A percentile compares a stretch with the other conserved stretches of the same genome.
Conservation (phyloP, 2,888 invertebrate species). For the Noctuana brunneofusca region DNA sequence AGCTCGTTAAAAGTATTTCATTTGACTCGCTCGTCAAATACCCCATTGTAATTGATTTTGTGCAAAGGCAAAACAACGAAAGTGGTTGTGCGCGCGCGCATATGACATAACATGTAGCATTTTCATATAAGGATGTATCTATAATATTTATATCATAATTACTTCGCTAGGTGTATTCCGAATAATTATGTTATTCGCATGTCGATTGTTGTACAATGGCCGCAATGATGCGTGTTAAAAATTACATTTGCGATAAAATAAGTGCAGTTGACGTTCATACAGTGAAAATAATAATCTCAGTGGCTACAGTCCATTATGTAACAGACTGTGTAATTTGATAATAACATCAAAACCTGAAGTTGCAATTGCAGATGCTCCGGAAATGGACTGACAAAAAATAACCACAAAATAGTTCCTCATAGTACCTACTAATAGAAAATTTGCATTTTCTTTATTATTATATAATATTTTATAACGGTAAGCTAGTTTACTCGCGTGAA, state of each 20-base stretch:
- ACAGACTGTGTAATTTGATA: slow-evolving; percentile 78
- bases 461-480: slow-evolving; percentile 72
- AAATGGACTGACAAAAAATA: slow-evolving; percentile 64
- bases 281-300: slow-evolving; percentile 57
- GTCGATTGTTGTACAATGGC: slow-evolving; percentile 35
- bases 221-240: slow-evolving; percentile 34
- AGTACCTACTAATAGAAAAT: slow-evolving; percentile 82
- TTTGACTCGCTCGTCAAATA: too few species aligned
- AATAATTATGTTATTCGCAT: slow-evolving; percentile 40
- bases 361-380: slow-evolving; percentile 56
- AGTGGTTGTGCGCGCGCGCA: slow-evolving; percentile 43
- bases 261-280: slow-evolving; percentile 32
- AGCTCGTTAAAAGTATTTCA: too few species aligned
- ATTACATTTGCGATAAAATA: slow-evolving; percentile 29
- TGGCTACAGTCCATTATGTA: slow-evolving; percentile 45
- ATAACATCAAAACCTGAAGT: slow-evolving; percentile 72
- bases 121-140: slow-evolving; percentile 37
- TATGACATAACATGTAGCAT: slow-evolving; percentile 40
- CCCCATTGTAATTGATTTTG: slow-evolving; percentile 27
- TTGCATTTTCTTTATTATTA: slow-evolving; percentile 77
- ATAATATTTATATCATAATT: slow-evolving; percentile 38
- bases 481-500: slow-evolving; percentile 74
- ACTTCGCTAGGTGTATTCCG: slow-evolving; percentile 40
- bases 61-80: slow-evolving; percentile 33
- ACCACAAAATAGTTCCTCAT: slow-evolving; percentile 82